Percentiles rank a stretch among this genome's conserved stretches.
Conservation (phyloP, 2,888 invertebrate genomes). For the Drosophila aldrichi region DNA sequence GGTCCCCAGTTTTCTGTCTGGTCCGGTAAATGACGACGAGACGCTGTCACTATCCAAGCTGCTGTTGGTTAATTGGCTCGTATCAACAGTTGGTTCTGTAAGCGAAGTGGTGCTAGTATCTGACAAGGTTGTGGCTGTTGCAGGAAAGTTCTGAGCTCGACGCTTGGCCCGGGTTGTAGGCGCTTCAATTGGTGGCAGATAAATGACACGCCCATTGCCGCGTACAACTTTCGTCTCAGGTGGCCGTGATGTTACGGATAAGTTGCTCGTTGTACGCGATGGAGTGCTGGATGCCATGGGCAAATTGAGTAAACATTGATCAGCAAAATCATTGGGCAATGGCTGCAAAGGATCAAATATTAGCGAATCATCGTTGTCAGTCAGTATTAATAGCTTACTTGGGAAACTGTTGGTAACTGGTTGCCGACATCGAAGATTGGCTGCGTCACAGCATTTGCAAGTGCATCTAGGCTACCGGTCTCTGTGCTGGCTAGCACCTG, state of each 20-base stretch:
- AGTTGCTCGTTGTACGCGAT: conserved; percentile 24
- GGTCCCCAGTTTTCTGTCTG: conserved; percentile 64
- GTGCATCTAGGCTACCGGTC: conserved; percentile 38
- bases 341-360: conserved; percentile 12
- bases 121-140: conserved; percentile 27
- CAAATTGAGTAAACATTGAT: conserved; percentile 18
- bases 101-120: conserved; percentile 45
- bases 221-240: conserved; percentile 90
- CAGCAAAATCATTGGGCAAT: conserved; percentile 17
- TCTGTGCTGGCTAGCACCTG: conserved; percentile 86
- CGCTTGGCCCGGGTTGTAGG: conserved; percentile 92
- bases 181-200: conserved; percentile 92
- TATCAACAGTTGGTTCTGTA: conserved; percentile 58
- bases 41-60: conserved; percentile 58
- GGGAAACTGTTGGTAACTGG: conserved; percentile 26
- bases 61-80: conserved; percentile 43
- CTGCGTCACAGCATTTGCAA: conserved; percentile 31
- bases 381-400: conserved; percentile 11
- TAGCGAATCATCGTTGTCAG: not conserved
- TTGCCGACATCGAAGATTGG: conserved; percentile 33
- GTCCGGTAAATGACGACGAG: conserved; percentile 12
- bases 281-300: conserved; percentile 65
- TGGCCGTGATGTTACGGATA: conserved; percentile 36
- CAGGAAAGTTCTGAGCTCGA: conserved; percentile 86
- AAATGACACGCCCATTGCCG: conserved; percentile 91